A percentile compares a stretch with the other conserved stretches of the same genome.
These are phyloP conservation scores for Cydia splendana DNA, from an alignment of 1,140 invertebrate genomes.

Conservation along the genomic window DNA sequence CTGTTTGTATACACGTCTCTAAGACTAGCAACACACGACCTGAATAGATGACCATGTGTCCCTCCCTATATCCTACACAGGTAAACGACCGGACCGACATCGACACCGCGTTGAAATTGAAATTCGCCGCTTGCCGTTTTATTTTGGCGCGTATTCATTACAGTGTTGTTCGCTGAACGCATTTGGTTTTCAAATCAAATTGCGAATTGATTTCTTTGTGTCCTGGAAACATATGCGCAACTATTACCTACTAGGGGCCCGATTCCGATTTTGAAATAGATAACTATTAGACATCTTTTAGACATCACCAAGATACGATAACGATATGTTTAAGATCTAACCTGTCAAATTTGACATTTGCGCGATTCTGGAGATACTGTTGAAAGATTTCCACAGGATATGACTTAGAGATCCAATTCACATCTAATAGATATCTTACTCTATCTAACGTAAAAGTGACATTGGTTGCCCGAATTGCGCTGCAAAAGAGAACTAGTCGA, in stretches of 20 bases:
- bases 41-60: neutral
- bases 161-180: neutral
- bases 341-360: no score
- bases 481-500: no score
- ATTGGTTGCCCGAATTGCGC: no score
- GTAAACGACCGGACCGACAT: constrained; percentile 8
- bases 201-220: neutral
- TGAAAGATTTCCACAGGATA: no score
- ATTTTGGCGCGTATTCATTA: constrained; percentile 23
- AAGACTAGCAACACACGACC: neutral
- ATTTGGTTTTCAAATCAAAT: constrained; percentile 21
- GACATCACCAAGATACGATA: no score
- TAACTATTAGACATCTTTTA: no score
- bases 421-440: no score
- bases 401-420: no score
- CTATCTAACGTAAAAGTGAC: no score
- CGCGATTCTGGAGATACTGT: no score
- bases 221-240: neutral
- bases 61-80: neutral
- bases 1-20: neutral
- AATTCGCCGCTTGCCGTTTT: constrained; percentile 15
- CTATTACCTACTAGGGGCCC: neutral
- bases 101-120: neutral
- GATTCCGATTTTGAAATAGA: no score
- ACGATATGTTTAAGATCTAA: no score